Evolutionary conservation across 2,888 invertebrate genomes (phyloP), one percentile per base, ranked within the genome.

Genomic region (Halictus quadricinctus): DNA sequence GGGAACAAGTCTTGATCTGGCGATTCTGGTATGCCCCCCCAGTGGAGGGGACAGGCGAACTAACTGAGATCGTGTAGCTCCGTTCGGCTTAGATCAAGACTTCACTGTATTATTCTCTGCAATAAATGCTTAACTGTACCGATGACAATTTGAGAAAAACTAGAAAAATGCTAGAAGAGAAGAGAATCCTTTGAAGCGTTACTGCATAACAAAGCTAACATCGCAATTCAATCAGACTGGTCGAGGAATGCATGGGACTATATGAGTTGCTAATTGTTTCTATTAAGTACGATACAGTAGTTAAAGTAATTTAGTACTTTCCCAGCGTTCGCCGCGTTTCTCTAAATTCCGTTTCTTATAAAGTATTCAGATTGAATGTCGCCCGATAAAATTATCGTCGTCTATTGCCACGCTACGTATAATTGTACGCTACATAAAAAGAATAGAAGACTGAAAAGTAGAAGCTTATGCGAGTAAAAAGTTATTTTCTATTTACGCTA

Each of bases 241-340:
- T 48, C 69, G 46, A 79, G 78, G 64, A 79, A 88, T 73, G 81
- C 66, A 76, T 60, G 75, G 46, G 29, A 41, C 54, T 46, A 69
- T 50, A 72, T 69, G 69, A 48, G 77, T 83, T 89, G 74, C 87
- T 85, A 88, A 88, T 86, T 75, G 81, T 77, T 85, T 87, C 89
- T 88, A 90, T 90, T 90, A 90, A 90, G 89, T 90, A 90, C 85
- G 82, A 84, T 89, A 90, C 87, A 90, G 76, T 88, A 90, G 74
- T 90, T 78, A 87, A 87, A 89, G 90, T 90, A 90, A 90, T 90
- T 90, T 90, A 91, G 87, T 81, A 88, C 77, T 78, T 66, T 76
- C 75, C 77, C 81, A 81, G n/a, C 79, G 76, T 83, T 90, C 89
- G 86, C 89, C 89, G 90, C 87, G 87, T 72, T 73, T 83, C 70